These are phyloP conservation scores for Sebastes iracundus DNA, from an alignment of 2,797 vertebrate genomes.

Conservation along the genomic window DNA sequence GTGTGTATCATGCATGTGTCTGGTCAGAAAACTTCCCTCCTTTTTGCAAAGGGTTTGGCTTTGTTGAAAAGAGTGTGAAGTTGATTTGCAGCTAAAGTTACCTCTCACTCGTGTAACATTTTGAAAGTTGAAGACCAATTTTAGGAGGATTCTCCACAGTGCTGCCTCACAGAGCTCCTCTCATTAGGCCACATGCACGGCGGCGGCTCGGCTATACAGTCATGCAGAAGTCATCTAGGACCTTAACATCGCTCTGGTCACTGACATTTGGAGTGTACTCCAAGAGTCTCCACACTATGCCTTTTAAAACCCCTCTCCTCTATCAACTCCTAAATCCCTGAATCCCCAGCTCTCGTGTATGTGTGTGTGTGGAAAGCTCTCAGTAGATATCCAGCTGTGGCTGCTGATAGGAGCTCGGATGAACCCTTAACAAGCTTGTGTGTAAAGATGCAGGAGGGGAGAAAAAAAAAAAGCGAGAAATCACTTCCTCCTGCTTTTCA, in stretches of 20 bases:
- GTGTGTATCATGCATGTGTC: not conserved
- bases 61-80: slow-evolving; percentile 61
- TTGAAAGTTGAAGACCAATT: slow-evolving; percentile 77
- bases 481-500: slow-evolving; percentile 23
- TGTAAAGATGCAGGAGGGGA: slow-evolving; percentile 41
- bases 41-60: slow-evolving; percentile 31
- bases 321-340: slow-evolving; percentile 56
- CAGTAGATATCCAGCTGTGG: slow-evolving; percentile 60
- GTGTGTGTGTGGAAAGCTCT: slow-evolving; percentile 19
- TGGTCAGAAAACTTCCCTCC: not conserved
- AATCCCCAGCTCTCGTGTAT: slow-evolving; percentile 21
- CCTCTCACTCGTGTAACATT: slow-evolving; percentile 71
- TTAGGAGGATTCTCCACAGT: slow-evolving; percentile 76
- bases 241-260: slow-evolving; percentile 61
- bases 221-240: slow-evolving; percentile 64
- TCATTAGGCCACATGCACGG: slow-evolving; percentile 66
- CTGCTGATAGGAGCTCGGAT: slow-evolving; percentile 52
- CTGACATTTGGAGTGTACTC: slow-evolving; percentile 59
- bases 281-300: slow-evolving; percentile 53
- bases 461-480: slow-evolving; percentile 13
- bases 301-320: slow-evolving; percentile 46
- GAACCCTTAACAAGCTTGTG: slow-evolving; percentile 57
- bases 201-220: slow-evolving; percentile 34
- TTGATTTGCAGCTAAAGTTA: slow-evolving; percentile 72
- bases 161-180: slow-evolving; percentile 42